Conservation (phyloP, 2,888 invertebrate species). For the Andrena praecox region DNA sequence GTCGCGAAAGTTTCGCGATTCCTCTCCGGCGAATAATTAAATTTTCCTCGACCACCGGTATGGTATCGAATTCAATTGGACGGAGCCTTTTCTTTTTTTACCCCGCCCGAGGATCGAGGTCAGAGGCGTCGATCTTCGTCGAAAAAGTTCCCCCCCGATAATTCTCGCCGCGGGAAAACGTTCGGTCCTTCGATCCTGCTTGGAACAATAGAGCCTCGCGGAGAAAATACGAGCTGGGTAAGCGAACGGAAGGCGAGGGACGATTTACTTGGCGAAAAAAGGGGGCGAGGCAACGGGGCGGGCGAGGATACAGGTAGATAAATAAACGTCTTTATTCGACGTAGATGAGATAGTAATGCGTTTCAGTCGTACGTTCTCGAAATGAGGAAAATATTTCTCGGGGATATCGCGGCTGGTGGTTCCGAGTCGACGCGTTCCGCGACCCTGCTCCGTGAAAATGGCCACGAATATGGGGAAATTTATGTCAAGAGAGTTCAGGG, state of each 20-base stretch:
- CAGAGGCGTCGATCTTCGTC: neutral
- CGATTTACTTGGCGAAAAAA: slow-evolving; percentile 15
- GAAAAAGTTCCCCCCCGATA: neutral
- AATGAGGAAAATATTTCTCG: slow-evolving; percentile 43
- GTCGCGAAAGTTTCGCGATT: neutral
- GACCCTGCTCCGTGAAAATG: slow-evolving; percentile 16
- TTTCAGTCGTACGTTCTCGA: slow-evolving; percentile 44
- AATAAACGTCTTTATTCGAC: slow-evolving; percentile 57
- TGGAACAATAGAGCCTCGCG: neutral
- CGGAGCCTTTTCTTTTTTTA: neutral
- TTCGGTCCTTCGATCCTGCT: neutral
- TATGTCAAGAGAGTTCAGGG: slow-evolving; percentile 7
- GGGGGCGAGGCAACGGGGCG: neutral
- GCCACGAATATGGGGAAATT: slow-evolving; percentile 21
- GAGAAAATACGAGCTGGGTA: slow-evolving; percentile 9
- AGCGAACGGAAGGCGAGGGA: slow-evolving; percentile 10
- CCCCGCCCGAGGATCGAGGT: neutral
- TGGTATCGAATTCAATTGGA: neutral
- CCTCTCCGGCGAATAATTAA: neutral
- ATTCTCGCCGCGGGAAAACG: neutral
- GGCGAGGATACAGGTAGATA: slow-evolving; percentile 42
- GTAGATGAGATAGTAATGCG: slow-evolving; percentile 55
- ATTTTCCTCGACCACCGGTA: neutral
- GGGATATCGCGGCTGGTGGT: slow-evolving; percentile 5
- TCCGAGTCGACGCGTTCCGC: neutral